Conservation (phyloP, 1,140 invertebrate species). For the Drosophila nigrodunni region DNA sequence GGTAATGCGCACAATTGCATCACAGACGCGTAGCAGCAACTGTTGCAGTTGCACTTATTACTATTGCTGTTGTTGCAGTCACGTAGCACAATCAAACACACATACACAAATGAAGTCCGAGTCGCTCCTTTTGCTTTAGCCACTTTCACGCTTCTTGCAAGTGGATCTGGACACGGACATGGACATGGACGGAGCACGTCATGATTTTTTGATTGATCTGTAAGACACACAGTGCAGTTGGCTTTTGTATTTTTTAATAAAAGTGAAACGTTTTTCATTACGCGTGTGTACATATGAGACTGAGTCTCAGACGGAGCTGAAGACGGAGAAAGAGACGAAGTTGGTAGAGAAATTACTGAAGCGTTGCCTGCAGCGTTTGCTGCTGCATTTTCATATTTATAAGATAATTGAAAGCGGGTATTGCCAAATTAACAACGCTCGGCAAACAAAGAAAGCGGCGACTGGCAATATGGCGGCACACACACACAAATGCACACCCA, state of each 20-base stretch:
- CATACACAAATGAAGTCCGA: constrained; percentile 2
- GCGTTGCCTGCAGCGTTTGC: constrained; percentile 67
- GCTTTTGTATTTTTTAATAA: constrained; percentile 77
- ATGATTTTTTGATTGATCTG: constrained; percentile 84
- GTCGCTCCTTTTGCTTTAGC: constrained; percentile 36
- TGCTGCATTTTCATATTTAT: constrained; percentile 85
- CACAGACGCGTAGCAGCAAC: constrained; percentile 52
- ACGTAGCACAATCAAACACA: constrained; percentile 43
- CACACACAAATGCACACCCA: constrained; percentile 44
- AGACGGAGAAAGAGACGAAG: neutral
- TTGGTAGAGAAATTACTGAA: constrained; percentile 10
- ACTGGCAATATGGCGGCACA: constrained; percentile 75
- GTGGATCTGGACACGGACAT: constrained; percentile 25
- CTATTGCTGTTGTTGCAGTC: constrained; percentile 32
- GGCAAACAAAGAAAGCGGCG: constrained; percentile 71
- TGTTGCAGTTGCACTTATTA: constrained; percentile 21
- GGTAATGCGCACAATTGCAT: constrained; percentile 72
- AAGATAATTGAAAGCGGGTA: constrained; percentile 85
- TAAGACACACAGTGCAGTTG: constrained; percentile 80
- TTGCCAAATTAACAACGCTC: constrained; percentile 84
- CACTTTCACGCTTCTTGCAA: constrained; percentile 66
- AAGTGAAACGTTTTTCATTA: constrained; percentile 81
- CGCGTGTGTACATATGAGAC: constrained; percentile 35
- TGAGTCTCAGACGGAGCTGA: constrained; percentile 9
- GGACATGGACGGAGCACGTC: constrained; percentile 39